Percentiles rank a stretch among this genome's conserved stretches.
phyloP scores from a whole-genome alignment of 2,113 vertebrate species.

The Cyanoramphus novaezelandiae region DNA sequence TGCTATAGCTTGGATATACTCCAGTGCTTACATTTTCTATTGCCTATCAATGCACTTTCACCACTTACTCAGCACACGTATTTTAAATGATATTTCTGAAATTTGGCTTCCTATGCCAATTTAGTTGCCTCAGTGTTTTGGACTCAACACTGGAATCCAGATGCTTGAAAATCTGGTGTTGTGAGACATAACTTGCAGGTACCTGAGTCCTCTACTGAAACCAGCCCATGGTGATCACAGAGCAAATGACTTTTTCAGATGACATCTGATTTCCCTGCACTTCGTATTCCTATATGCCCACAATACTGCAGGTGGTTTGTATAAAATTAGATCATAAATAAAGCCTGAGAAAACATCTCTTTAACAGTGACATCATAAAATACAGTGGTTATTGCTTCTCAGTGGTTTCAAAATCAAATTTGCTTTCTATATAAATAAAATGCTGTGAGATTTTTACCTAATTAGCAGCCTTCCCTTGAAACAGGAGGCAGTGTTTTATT shows the following conservation, averaged over 20 bases:
- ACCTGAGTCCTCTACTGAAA: neutral
- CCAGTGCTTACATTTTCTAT: neutral
- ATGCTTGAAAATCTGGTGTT: neutral
- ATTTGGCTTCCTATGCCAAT: neutral
- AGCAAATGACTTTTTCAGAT: neutral
- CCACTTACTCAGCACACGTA: neutral
- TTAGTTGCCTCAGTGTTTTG: neutral
- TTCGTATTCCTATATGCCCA: neutral
- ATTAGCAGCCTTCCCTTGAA: conserved; percentile 45
- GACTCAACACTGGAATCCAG: neutral
- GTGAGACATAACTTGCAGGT: neutral
- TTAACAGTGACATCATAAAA: conserved; percentile 32
- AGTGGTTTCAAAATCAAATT: conserved; percentile 48
- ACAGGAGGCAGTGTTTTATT: conserved; percentile 21
- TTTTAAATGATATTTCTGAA: neutral
- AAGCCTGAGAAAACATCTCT: neutral
- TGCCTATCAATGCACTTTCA: neutral
- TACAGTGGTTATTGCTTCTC: conserved; percentile 22
- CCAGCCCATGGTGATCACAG: neutral
- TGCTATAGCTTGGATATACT: neutral
- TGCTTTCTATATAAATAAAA: conserved; percentile 52
- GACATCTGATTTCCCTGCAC: neutral
- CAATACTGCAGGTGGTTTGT: neutral
- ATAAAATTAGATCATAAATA: conserved; percentile 34
- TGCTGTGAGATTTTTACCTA: conserved; percentile 35